These are phyloP conservation scores for Radopholus similis DNA, from an alignment of 1,140 invertebrate genomes.

Conservation along the genomic window DNA sequence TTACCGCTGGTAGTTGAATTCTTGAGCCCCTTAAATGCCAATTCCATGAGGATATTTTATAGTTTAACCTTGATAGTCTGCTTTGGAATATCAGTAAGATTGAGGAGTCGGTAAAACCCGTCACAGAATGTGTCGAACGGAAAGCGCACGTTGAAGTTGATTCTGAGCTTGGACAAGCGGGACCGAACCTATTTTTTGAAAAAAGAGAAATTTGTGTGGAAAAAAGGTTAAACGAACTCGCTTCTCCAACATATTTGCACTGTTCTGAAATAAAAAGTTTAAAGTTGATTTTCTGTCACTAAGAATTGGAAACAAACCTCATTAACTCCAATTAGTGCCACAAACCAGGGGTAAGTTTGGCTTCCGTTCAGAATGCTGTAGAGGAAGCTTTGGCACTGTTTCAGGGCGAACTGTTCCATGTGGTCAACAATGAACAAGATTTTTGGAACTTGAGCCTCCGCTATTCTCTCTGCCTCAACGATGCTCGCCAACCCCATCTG, in stretches of 20 bases:
- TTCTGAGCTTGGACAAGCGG: background rate
- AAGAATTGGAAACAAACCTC: constrained; percentile 5
- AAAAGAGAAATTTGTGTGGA: too few relatives aligned
- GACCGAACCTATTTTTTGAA: too few relatives aligned
- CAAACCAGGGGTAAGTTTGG: constrained; percentile 17
- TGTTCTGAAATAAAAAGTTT: background rate
- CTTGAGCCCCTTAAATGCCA: background rate
- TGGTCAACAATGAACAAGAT: constrained; percentile 14
- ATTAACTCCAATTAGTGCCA: constrained; percentile 2
- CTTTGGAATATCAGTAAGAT: background rate
- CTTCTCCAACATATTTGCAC: constrained; percentile 1
- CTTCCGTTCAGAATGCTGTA: constrained; percentile 17
- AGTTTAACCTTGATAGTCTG: background rate
- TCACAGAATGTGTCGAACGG: background rate
- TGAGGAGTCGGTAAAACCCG: constrained; percentile 4
- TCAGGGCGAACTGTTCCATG: constrained; percentile 4
- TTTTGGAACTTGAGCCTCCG: background rate
- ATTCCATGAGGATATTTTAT: background rate
- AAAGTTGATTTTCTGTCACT: background rate
- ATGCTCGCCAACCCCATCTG: constrained; percentile 1
- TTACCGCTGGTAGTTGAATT: background rate
- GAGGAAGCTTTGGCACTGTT: constrained; percentile 8
- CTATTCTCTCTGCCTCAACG: background rate
- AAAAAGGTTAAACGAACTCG: too few relatives aligned
- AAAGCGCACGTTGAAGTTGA: constrained; percentile 2